Conservation (phyloP, 2,113 vertebrate species). For the Rhadina sibilatrix region DNA sequence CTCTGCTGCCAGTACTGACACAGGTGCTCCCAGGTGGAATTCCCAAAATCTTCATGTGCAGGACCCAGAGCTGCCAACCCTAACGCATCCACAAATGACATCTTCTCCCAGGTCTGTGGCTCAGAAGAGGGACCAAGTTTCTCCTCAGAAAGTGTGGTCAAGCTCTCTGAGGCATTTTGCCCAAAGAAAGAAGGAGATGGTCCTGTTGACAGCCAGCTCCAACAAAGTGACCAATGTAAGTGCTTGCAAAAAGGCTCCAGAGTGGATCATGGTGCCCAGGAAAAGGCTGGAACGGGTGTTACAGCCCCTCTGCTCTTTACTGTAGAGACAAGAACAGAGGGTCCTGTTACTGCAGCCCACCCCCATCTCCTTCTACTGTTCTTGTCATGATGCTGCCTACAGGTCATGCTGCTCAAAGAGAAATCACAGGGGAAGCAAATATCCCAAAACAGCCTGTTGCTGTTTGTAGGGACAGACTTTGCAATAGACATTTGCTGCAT, state of each 20-base stretch:
- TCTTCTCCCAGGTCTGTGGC: background rate
- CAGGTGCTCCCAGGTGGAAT: background rate
- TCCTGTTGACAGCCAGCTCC: background rate
- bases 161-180: background rate
- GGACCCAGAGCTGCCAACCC: background rate
- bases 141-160: background rate
- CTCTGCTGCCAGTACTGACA: background rate
- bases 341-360: background rate
- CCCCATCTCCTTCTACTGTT: background rate
- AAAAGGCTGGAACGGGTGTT: background rate
- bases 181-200: background rate
- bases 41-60: background rate
- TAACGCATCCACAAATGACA: background rate
- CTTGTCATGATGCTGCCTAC: background rate
- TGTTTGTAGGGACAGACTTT: background rate
- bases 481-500: background rate
- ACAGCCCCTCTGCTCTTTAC: background rate
- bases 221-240: background rate
- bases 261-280: background rate
- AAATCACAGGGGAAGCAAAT: background rate
- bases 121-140: background rate
- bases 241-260: background rate
- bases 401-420: background rate
- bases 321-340: background rate
- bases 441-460: background rate